A percentile compares a stretch with the other conserved stretches of the same genome.
phyloP scores from a whole-genome alignment of 1,140 invertebrate species.

The Lamellibrachia luymesi region DNA sequence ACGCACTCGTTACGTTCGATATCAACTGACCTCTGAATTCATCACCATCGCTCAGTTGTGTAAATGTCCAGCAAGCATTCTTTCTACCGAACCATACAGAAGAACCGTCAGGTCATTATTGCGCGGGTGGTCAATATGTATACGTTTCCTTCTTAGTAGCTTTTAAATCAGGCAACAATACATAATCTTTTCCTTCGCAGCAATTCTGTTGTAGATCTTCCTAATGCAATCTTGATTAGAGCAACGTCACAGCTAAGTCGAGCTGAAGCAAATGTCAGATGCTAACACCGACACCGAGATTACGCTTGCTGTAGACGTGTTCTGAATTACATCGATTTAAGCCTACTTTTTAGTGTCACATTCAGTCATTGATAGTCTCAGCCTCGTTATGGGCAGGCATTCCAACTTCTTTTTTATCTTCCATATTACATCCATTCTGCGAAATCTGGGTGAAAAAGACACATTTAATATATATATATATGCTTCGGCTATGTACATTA shows the following conservation, averaged over 20 bases:
- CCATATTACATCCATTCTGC: background rate
- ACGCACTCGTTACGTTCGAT: background rate
- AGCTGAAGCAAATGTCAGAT: background rate
- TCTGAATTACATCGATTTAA: background rate
- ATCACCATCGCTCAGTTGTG: background rate
- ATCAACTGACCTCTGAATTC: background rate
- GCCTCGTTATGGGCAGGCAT: background rate
- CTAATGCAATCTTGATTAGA: background rate
- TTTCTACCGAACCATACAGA: background rate
- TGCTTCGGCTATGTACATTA: background rate
- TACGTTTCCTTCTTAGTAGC: background rate
- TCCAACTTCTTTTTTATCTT: background rate
- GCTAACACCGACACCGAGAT: background rate
- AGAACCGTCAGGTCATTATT: background rate
- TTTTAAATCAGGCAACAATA: background rate
- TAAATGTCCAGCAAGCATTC: background rate
- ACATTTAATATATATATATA: background rate
- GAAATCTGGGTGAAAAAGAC: background rate
- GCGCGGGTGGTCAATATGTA: background rate
- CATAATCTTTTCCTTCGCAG: background rate
- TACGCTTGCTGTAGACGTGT: background rate
- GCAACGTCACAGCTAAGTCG: background rate
- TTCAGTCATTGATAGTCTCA: background rate
- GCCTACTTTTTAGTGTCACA: background rate
- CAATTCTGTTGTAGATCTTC: background rate